Percentiles rank a stretch among this genome's conserved stretches.
phyloP scores from a whole-genome alignment of 35 echinoderm and acorn worm species.

The Hemicentrotus pulcherrimus region DNA sequence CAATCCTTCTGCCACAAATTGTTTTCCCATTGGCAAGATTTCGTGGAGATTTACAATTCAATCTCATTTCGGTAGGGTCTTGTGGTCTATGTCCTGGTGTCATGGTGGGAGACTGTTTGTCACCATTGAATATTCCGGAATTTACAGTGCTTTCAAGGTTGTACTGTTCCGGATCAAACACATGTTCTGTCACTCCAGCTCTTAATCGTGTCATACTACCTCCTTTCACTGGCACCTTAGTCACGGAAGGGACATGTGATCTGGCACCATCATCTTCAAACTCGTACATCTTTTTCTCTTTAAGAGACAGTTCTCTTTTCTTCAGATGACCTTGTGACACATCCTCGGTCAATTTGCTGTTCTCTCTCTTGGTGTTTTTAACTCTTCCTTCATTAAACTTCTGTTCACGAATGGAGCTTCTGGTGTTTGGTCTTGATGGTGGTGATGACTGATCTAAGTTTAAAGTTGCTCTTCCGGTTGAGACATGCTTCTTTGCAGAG shows the following conservation, averaged over 20 bases:
- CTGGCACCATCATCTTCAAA: neutral
- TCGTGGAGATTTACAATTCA: neutral
- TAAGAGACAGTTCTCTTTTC: constrained; percentile 23
- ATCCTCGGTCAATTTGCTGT: neutral
- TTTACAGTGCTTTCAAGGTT: neutral
- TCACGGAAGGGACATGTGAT: neutral
- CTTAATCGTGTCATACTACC: neutral
- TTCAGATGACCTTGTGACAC: neutral
- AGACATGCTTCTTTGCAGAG: neutral
- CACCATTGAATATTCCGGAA: neutral
- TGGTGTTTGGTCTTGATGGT: neutral
- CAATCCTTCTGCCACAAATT: neutral
- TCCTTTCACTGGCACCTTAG: neutral
- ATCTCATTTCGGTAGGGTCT: neutral
- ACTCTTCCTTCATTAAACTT: neutral
- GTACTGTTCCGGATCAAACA: constrained; percentile 24
- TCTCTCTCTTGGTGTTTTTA: neutral
- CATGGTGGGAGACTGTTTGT: neutral
- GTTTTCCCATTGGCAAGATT: neutral
- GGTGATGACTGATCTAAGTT: neutral
- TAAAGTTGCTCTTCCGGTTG: neutral
- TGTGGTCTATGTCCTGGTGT: neutral
- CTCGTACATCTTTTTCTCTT: constrained; percentile 21
- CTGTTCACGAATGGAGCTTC: neutral
- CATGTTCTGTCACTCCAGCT: neutral